Evolutionary conservation across 37 sponge, comb jelly and placozoan species (phyloP).

Genomic region (Beroe forskalii): DNA sequence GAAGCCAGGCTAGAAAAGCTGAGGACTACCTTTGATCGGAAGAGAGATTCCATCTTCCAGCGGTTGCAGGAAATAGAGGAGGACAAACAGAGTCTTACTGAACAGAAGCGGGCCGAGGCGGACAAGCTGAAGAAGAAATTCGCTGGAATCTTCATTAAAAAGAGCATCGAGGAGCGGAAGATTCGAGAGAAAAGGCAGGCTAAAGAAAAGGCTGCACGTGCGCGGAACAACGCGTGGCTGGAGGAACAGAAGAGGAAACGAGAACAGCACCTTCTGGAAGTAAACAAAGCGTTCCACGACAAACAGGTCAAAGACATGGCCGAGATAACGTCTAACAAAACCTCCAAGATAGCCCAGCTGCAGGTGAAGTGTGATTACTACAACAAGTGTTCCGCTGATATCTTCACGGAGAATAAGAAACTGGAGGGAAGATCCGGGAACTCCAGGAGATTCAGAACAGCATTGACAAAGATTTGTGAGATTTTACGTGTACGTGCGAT

Average conservation of each 20-base stretch:
- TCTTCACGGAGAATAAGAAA: not conserved
- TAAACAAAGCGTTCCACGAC: not conserved
- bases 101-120: not conserved
- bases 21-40: conserved; percentile 12
- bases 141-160: not conserved
- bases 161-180: not conserved
- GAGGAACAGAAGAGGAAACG: not conserved
- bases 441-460: not conserved
- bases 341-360: not conserved
- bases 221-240: not conserved
- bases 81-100: not conserved
- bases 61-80: not conserved
- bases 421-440: not conserved
- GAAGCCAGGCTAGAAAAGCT: not conserved
- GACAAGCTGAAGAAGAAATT: conserved; percentile 40
- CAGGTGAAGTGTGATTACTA: not conserved
- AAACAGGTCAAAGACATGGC: not conserved
- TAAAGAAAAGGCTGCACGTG: not conserved
- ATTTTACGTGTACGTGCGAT: too few relatives aligned
- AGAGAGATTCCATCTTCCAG: not conserved
- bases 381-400: not conserved
- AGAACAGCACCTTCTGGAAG: not conserved
- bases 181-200: not conserved
- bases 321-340: not conserved
- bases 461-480: not conserved